These are phyloP conservation scores for Propithecus perrieri DNA, from an alignment of 2,797 vertebrate species.

Conservation along the genomic window DNA sequence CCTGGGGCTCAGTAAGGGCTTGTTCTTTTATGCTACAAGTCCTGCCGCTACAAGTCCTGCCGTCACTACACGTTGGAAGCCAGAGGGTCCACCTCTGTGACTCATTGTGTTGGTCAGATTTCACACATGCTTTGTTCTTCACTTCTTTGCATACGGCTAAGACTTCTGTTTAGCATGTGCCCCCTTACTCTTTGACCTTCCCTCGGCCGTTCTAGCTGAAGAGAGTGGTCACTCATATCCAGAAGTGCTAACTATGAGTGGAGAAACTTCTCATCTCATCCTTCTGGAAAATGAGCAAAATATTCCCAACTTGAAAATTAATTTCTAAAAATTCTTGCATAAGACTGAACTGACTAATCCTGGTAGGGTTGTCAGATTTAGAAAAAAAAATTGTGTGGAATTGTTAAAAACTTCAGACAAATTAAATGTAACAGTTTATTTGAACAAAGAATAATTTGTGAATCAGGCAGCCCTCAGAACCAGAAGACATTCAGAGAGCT, in stretches of 20 bases:
- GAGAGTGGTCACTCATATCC: not conserved
- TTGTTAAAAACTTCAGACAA: not conserved
- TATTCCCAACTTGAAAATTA: slow-evolving; percentile 9
- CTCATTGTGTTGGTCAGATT: not conserved
- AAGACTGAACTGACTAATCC: not conserved
- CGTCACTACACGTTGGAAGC: not conserved
- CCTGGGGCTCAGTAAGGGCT: not conserved
- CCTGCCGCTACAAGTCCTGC: not conserved
- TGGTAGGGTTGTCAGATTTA: not conserved
- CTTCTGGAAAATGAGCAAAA: not conserved
- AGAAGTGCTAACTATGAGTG: not conserved
- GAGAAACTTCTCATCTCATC: not conserved
- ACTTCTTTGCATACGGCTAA: not conserved
- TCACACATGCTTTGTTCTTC: not conserved
- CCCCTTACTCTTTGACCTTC: no score
- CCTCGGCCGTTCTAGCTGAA: not conserved
- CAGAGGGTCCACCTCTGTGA: not conserved
- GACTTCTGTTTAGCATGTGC: not conserved
- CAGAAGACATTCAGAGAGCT: not conserved
- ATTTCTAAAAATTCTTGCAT: not conserved
- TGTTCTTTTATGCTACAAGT: not conserved
- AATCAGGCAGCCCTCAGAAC: not conserved
- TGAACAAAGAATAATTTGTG: not conserved
- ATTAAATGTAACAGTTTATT: not conserved
- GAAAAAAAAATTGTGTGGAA: not conserved